These are phyloP conservation scores for Iguana delicatissima DNA, from an alignment of 2,797 vertebrate genomes.

Conservation along the genomic window DNA sequence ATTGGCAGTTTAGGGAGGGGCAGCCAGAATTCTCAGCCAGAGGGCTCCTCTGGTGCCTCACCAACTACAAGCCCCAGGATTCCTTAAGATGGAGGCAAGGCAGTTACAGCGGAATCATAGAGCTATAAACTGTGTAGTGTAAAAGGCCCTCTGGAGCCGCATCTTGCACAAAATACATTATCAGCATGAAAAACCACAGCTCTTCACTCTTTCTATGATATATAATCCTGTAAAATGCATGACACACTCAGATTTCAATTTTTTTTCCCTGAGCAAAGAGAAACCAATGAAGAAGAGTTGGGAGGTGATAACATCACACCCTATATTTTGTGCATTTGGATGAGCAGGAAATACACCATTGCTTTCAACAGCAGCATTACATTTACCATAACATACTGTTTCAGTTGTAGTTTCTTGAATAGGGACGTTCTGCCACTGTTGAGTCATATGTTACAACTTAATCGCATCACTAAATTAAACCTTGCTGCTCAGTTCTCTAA, in stretches of 20 bases:
- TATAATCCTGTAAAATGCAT: background rate
- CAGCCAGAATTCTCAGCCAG: too few relatives aligned
- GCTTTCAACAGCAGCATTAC: too few relatives aligned
- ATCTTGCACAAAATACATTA: background rate
- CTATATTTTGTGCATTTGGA: background rate
- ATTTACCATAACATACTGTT: background rate
- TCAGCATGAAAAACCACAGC: background rate
- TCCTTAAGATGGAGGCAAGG: too few relatives aligned
- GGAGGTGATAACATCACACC: background rate
- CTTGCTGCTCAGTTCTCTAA: constrained; percentile 51
- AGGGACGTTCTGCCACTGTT: background rate
- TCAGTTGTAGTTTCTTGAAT: background rate
- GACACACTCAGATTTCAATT: background rate
- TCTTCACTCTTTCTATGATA: background rate
- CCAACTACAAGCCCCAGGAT: too few relatives aligned
- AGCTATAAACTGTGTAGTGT: too few relatives aligned
- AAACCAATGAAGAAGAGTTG: background rate
- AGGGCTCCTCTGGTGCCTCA: too few relatives aligned
- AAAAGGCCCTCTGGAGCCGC: too few relatives aligned
- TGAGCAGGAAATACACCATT: background rate
- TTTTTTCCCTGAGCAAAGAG: background rate
- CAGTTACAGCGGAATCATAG: too few relatives aligned
- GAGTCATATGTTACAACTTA: constrained; percentile 42
- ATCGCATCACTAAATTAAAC: constrained; percentile 45
- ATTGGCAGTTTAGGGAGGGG: too few relatives aligned